Evolutionary conservation across 2,888 invertebrate genomes (phyloP).

Genomic region (Ectropis crepuscularia): DNA sequence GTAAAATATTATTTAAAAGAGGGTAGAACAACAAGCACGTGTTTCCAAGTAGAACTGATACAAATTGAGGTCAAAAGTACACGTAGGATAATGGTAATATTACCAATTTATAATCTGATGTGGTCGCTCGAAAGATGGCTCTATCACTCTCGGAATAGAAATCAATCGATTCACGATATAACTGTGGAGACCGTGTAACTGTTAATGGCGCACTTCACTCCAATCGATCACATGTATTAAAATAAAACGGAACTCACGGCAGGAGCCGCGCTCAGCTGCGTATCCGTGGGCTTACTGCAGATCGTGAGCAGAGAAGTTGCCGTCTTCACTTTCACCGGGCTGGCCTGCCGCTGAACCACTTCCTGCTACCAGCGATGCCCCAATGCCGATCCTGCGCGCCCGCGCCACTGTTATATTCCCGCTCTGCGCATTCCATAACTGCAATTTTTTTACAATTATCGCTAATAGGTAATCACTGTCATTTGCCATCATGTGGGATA

Average conservation of each 20-base stretch:
- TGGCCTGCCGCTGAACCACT: slow-evolving; percentile 60
- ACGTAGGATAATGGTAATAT: background rate
- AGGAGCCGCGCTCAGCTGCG: slow-evolving; percentile 50
- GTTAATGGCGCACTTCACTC: slow-evolving; percentile 20
- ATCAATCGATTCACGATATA: slow-evolving; percentile 11
- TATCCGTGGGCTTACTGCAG: slow-evolving; percentile 34
- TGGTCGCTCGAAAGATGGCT: slow-evolving; percentile 4
- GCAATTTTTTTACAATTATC: slow-evolving; percentile 66
- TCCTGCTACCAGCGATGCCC: slow-evolving; percentile 63
- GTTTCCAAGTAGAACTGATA: background rate
- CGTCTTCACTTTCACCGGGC: slow-evolving; percentile 73
- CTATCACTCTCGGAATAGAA: slow-evolving; percentile 8
- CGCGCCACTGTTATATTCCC: slow-evolving; percentile 66
- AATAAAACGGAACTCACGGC: slow-evolving; percentile 39
- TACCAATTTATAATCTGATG: background rate
- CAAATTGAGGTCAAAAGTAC: slow-evolving; percentile 4
- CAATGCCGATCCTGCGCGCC: slow-evolving; percentile 60
- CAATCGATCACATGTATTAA: slow-evolving; percentile 24
- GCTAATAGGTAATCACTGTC: slow-evolving; percentile 68
- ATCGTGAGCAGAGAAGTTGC: slow-evolving; percentile 53
- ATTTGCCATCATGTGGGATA: slow-evolving; percentile 74
- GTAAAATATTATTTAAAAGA: background rate
- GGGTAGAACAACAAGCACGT: slow-evolving; percentile 6
- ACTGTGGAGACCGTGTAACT: slow-evolving; percentile 17
- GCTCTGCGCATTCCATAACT: slow-evolving; percentile 69